Conservation (phyloP, 1,140 invertebrate species). For the Dendrolimus punctatus region DNA sequence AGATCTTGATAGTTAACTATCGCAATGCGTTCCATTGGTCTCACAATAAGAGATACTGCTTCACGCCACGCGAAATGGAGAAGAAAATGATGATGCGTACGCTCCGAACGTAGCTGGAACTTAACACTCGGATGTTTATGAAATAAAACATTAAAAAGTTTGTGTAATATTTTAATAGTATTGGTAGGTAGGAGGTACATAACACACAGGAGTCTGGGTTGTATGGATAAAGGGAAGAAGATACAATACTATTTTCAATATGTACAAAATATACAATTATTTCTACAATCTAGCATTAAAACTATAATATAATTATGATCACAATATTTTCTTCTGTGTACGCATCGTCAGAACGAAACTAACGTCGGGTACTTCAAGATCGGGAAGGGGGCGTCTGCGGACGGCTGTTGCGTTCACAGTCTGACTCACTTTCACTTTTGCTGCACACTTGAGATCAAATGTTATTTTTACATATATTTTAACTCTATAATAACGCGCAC, state of each 20-base stretch:
- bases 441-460: conserved; percentile 71
- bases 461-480: conserved; percentile 66
- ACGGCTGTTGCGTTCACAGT: conserved; percentile 45
- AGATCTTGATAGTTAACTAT: no score
- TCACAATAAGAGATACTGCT: no score
- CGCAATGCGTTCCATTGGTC: no score
- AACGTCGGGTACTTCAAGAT: conserved; percentile 21
- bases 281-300: conserved; percentile 63
- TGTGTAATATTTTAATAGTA: conserved; percentile 74
- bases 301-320: conserved; percentile 72
- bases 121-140: not conserved
- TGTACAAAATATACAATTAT: conserved; percentile 74
- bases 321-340: conserved; percentile 67
- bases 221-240: conserved; percentile 69
- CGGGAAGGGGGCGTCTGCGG: conserved; percentile 19
- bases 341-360: conserved; percentile 45
- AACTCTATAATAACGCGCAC: conserved; percentile 60
- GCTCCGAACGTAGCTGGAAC: no score
- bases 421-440: conserved; percentile 60
- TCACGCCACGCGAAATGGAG: no score
- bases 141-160: conserved; percentile 27
- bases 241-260: conserved; percentile 74
- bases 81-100: no score
- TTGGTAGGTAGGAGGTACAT: conserved; percentile 74
- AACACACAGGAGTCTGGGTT: conserved; percentile 72